These are phyloP conservation scores for Machimus rusticus DNA, from an alignment of 2,888 invertebrate species.

Conservation along the genomic window DNA sequence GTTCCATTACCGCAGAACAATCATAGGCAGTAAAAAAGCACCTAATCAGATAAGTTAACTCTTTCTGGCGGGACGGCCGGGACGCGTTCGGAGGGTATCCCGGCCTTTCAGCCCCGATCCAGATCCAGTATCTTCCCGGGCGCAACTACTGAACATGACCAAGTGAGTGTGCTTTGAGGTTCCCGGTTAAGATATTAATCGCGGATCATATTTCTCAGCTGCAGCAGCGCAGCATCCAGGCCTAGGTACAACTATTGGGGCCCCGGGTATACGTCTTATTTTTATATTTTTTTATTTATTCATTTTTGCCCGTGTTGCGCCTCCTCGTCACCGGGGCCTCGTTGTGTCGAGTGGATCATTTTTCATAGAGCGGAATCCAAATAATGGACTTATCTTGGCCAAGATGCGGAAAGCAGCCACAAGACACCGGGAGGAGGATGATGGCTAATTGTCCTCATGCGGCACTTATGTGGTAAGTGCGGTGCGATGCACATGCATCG, in stretches of 20 bases:
- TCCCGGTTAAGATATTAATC: constrained; percentile 16
- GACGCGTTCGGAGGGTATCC: not conserved
- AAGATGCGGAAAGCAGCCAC: not conserved
- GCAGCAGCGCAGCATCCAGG: not conserved
- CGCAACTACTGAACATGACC: not conserved
- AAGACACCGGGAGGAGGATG: not conserved
- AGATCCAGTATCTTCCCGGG: constrained; percentile 1
- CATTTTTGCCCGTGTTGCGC: not conserved
- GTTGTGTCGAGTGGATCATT: constrained; percentile 22
- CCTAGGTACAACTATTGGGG: not conserved
- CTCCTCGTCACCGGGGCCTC: not conserved
- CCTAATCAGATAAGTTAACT: not conserved
- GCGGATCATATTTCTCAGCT: constrained; percentile 12
- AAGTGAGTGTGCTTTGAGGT: not conserved
- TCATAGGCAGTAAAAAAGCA: not conserved
- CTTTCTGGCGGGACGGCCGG: not conserved
- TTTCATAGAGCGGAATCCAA: constrained; percentile 15
- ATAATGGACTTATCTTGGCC: not conserved
- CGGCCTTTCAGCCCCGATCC: not conserved
- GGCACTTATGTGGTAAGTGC: not conserved
- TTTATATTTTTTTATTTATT: not conserved
- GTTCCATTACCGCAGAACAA: not conserved
- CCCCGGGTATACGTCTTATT: not conserved
- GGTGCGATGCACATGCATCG: not conserved
- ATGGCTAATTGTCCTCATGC: constrained; percentile 16